These are phyloP conservation scores for Temnothorax ravouxi DNA, from an alignment of 2,888 invertebrate species.

Conservation along the genomic window DNA sequence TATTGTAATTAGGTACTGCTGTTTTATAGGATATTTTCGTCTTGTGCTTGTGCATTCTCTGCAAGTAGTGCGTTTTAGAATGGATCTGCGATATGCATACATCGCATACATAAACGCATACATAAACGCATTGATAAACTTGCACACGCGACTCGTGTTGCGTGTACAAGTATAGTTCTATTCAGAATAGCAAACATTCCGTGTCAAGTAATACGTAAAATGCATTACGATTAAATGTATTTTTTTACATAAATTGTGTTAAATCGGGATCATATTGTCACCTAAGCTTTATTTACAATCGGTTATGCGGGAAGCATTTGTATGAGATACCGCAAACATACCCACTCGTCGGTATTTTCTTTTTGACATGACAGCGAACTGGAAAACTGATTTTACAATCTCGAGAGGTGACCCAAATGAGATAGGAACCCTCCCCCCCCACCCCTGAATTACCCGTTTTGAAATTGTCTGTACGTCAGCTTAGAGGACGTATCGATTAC, in stretches of 20 bases:
- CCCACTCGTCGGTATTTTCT: constrained; percentile 12
- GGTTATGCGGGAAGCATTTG: constrained; percentile 2
- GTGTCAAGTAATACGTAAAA: constrained; percentile 25
- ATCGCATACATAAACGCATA: constrained; percentile 9
- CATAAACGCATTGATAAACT: constrained; percentile 19
- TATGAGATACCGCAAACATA: constrained; percentile 1
- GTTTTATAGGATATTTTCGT: constrained; percentile 72
- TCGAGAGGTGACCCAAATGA: constrained; percentile 40
- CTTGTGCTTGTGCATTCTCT: constrained; percentile 46
- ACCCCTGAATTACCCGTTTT: constrained; percentile 73
- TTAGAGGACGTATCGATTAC: constrained; percentile 82
- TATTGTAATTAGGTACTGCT: constrained; percentile 69
- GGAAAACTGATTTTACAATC: constrained; percentile 51
- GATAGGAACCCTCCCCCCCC: constrained; percentile 54
- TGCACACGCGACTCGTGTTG: background rate
- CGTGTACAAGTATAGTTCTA: background rate
- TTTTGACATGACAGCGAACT: constrained; percentile 37
- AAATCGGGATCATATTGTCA: background rate
- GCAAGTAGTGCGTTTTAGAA: background rate
- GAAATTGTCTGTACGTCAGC: constrained; percentile 78
- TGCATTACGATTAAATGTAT: background rate
- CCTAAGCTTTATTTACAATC: background rate
- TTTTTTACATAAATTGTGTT: constrained; percentile 9
- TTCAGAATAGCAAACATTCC: constrained; percentile 17
- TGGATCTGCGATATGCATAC: constrained; percentile 11